Conservation (phyloP, 2,113 vertebrate genomes). For the Stomatorhinus ivindoensis region DNA sequence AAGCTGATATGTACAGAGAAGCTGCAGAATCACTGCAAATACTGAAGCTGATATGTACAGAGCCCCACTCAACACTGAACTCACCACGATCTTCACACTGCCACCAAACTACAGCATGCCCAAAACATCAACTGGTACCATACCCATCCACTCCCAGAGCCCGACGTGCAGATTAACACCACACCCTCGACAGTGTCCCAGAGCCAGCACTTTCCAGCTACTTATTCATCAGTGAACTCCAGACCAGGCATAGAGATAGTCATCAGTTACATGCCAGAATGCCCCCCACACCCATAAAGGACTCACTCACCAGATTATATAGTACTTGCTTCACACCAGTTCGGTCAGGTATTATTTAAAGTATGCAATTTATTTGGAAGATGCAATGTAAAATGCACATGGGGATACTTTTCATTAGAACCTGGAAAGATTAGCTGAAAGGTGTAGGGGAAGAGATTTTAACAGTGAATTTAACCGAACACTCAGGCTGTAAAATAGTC, state of each 20-base stretch:
- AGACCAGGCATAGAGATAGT: neutral
- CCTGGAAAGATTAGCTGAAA: neutral
- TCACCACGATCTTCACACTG: neutral
- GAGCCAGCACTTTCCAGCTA: neutral
- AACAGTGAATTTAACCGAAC: neutral
- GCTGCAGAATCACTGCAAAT: neutral
- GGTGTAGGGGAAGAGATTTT: neutral
- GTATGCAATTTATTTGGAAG: neutral
- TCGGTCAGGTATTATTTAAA: neutral
- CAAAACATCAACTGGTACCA: neutral
- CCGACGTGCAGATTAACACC: neutral
- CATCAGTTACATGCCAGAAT: neutral
- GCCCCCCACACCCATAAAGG: neutral
- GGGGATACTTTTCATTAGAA: neutral
- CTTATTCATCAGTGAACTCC: neutral
- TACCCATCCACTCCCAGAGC: neutral
- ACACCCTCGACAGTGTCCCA: neutral
- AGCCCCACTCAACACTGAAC: neutral
- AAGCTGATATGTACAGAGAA: too few species aligned
- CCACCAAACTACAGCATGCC: neutral
- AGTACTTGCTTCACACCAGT: neutral
- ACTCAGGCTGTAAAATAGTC: neutral
- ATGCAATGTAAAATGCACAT: neutral
- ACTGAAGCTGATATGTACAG: neutral
- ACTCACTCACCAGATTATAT: neutral